Evolutionary conservation across 2,113 vertebrate species (phyloP).

Genomic region (Numida meleagris): DNA sequence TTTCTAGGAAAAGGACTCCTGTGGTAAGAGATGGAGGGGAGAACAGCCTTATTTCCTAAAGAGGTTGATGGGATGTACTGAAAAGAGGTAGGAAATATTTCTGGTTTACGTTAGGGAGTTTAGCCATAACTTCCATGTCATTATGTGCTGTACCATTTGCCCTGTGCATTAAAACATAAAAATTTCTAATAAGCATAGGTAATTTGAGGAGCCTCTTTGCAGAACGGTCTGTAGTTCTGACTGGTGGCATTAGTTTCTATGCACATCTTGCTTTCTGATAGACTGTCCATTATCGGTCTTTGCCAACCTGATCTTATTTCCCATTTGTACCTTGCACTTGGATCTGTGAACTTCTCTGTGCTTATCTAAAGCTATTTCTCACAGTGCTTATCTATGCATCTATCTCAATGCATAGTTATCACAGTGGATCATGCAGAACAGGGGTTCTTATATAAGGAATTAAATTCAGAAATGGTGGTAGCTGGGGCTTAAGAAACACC

Average conservation of each 20-base stretch:
- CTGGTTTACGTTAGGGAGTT: neutral
- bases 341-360: neutral
- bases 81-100: neutral
- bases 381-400: neutral
- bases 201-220: neutral
- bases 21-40: neutral
- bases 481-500: neutral
- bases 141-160: neutral
- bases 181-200: neutral
- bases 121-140: neutral
- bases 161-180: neutral
- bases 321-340: neutral
- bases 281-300: neutral
- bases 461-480: neutral
- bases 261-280: neutral
- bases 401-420: neutral
- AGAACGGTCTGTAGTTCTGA: neutral
- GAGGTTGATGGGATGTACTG: neutral
- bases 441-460: neutral
- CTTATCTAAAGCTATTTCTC: neutral
- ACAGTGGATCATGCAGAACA: neutral
- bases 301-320: neutral
- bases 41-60: neutral
- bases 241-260: neutral
- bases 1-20: rapidly evolving